Evolutionary conservation across 2,113 vertebrate species (phyloP).

Genomic region (Prunella fulvescens): DNA sequence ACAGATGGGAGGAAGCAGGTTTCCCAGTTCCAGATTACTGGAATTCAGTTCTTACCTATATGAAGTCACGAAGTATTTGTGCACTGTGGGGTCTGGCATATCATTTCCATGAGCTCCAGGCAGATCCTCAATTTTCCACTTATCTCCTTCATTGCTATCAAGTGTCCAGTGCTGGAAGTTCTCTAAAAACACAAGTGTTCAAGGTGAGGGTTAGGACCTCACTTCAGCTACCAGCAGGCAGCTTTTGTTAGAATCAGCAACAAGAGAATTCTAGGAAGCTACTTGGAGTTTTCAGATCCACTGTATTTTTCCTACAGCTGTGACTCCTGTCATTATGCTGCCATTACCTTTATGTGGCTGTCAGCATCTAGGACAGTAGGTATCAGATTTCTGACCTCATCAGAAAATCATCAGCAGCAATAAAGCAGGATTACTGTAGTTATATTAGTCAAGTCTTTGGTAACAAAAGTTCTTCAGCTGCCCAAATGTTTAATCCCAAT

Average conservation of each 20-base stretch:
- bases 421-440: not conserved
- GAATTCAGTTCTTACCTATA: constrained; percentile 68
- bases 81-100: constrained; percentile 49
- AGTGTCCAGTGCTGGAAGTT: constrained; percentile 71
- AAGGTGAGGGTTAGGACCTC: not conserved
- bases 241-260: not conserved
- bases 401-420: not conserved
- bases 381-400: not conserved
- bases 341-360: not conserved
- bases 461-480: not conserved
- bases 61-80: constrained; percentile 80
- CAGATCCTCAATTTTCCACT: constrained; percentile 73
- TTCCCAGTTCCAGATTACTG: not conserved
- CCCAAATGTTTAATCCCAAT: not conserved
- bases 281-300: not conserved
- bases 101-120: constrained; percentile 58
- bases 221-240: not conserved
- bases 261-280: not conserved
- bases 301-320: not conserved
- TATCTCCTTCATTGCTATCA: constrained; percentile 58
- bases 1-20: not conserved
- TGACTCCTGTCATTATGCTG: not conserved
- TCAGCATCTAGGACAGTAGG: not conserved
- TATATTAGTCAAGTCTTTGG: not conserved
- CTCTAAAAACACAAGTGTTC: constrained; percentile 43